Evolutionary conservation across 2,888 invertebrate genomes (phyloP), one percentile per base, ranked within the genome.

Genomic region (Epiblema foenella): DNA sequence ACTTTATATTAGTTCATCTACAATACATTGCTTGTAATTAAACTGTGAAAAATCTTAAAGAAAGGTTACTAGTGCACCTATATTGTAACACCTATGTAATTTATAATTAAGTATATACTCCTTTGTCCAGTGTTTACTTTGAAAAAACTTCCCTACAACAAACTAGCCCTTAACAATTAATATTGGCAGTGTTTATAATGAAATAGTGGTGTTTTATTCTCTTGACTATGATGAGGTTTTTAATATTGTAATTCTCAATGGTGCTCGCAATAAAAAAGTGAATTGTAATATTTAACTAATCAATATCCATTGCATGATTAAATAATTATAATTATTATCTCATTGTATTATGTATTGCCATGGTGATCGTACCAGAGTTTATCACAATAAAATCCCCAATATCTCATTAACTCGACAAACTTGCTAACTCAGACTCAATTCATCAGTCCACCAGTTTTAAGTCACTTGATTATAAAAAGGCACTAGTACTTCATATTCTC

Each of bases 391-490:
- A 46, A 46, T n/a, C n/a, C 24, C 8, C 15, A 46, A 7, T 46
- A 46, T 46, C n/a, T 7, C 7, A 46, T n/a, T 46, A 15, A 46
- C n/a, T n/a, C 7, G 8, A 56, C 29, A n/a, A n/a, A 9, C 29
- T 29, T 3, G 15, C 29, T 56, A 10, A 11, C 51, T 51, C n/a
- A 29, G 9, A 29, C 54, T 56, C n/a, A 56, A 56, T 56, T 4
- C 29, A 56, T 29, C 56, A 56, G 56, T 15, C 29, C 29, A 56
- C 29, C 56, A 29, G n/a, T n/a, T 56, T 15, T 24, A 56, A 29
- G 24, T 20, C 56, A 15, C 29, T 29, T n/a, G 29, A 3, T 29
- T 56, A n/a, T n/a, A 46, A 29, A 56, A 56, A 56, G 56, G 56
- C 56, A 56, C 56, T 29, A 29, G 15, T 42, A 15, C 15, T 10